A percentile compares a stretch with the other conserved stretches of the same genome.
Conservation (phyloP, 2,797 vertebrate genomes). For the Chromis chromis region DNA sequence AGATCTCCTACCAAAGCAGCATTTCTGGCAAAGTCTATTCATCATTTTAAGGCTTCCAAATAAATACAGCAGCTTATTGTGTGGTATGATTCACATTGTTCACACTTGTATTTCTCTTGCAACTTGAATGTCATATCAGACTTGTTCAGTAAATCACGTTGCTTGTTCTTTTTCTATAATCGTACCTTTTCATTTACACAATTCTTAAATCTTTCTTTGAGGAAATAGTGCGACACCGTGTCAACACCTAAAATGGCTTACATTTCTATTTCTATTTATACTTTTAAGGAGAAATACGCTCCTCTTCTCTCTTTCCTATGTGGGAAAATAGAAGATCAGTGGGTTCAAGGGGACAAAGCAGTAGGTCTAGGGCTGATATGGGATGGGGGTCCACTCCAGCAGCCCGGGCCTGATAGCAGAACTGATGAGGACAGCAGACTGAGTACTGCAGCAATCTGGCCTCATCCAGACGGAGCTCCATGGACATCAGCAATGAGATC, state of each 20-base stretch:
- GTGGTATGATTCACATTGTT: constrained; percentile 11
- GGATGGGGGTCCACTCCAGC: constrained; percentile 57
- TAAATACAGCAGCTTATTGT: background rate
- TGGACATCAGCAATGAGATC: constrained; percentile 82
- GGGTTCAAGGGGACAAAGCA: constrained; percentile 23
- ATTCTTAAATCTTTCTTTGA: constrained; percentile 4
- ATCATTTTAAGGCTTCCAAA: constrained; percentile 12
- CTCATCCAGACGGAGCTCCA: constrained; percentile 65
- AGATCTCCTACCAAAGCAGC: constrained; percentile 23
- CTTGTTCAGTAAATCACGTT: background rate
- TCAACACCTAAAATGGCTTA: constrained; percentile 8
- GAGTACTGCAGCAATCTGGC: constrained; percentile 60
- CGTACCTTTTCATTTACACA: constrained; percentile 8
- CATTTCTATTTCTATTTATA: constrained; percentile 23
- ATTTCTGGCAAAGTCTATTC: constrained; percentile 24
- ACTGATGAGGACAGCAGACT: constrained; percentile 74
- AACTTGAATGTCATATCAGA: constrained; percentile 7
- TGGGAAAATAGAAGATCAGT: constrained; percentile 43
- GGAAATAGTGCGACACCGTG: constrained; percentile 3
- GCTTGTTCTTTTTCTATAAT: background rate
- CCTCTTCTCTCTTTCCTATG: background rate
- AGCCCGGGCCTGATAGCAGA: constrained; percentile 56
- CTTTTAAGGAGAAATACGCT: constrained; percentile 1
- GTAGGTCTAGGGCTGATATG: constrained; percentile 41
- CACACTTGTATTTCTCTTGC: constrained; percentile 25